A percentile compares a stretch with the other conserved stretches of the same genome.
Evolutionary conservation across 2,797 vertebrate genomes (phyloP).

Genomic region (Schizopygopsis malacanthus): DNA sequence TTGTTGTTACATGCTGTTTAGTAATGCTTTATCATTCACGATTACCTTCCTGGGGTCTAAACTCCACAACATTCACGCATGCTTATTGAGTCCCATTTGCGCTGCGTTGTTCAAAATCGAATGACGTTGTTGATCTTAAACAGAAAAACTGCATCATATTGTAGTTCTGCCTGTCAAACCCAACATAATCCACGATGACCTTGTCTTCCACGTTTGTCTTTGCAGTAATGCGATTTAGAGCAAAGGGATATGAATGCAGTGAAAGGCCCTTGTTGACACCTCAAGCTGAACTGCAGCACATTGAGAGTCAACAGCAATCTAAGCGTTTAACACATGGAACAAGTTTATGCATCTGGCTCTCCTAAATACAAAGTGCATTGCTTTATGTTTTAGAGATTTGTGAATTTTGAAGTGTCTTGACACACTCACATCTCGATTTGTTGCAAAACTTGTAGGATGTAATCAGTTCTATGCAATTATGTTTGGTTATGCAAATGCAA

Average conservation of each 20-base stretch:
- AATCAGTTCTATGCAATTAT: not conserved
- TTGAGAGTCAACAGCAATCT: not conserved
- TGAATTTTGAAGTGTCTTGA: conserved; percentile 16
- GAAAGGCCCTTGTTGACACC: conserved; percentile 43
- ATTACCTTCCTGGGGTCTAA: conserved; percentile 52
- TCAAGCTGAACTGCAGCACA: not conserved
- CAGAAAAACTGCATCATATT: conserved; percentile 32
- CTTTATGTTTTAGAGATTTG: conserved; percentile 41
- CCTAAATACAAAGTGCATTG: conserved; percentile 48
- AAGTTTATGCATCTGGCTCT: conserved; percentile 50
- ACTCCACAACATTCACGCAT: conserved; percentile 47
- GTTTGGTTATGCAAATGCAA: not conserved
- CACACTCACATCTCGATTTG: conserved; percentile 27
- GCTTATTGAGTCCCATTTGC: conserved; percentile 32
- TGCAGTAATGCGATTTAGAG: conserved; percentile 43
- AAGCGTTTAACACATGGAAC: conserved; percentile 27
- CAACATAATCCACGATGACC: conserved; percentile 14
- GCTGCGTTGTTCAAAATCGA: conserved; percentile 36
- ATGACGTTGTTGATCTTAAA: conserved; percentile 20
- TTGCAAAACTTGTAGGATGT: conserved; percentile 14
- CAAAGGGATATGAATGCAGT: conserved; percentile 44
- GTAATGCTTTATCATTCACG: conserved; percentile 55
- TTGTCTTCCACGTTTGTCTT: conserved; percentile 38
- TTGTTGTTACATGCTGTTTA: conserved; percentile 58
- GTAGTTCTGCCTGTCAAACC: conserved; percentile 29